These are phyloP conservation scores for Leucophenga montana DNA, from an alignment of 2,888 invertebrate genomes.

Conservation along the genomic window DNA sequence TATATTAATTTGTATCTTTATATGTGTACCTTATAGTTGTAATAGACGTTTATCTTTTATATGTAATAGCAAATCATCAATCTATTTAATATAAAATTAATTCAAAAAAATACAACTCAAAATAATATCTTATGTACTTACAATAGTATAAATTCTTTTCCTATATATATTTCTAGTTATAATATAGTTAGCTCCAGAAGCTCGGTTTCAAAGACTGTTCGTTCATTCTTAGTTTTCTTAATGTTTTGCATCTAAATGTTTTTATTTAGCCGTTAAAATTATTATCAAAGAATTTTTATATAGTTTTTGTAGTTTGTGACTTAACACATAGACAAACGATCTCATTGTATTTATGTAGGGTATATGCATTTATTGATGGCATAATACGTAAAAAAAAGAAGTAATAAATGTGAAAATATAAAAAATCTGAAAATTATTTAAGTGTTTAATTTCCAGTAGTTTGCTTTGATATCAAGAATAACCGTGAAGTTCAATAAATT, in stretches of 20 bases:
- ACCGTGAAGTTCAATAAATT: background rate
- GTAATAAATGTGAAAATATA: background rate
- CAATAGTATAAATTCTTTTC: background rate
- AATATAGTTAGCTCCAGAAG: background rate
- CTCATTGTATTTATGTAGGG: conserved; percentile 49
- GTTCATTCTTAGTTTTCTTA: conserved; percentile 36
- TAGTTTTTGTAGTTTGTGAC: conserved; percentile 41
- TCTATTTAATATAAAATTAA: too few species aligned
- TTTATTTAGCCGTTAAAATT: conserved; percentile 9
- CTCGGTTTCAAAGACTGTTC: conserved; percentile 34
- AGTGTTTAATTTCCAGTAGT: background rate
- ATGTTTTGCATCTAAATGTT: conserved; percentile 27
- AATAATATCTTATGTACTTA: too few species aligned
- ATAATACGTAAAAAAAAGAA: background rate
- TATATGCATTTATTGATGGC: conserved; percentile 26
- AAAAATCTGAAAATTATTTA: background rate
- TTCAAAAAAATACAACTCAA: background rate
- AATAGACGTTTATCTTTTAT: conserved; percentile 19
- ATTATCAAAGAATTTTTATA: conserved; percentile 24
- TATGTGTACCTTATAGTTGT: conserved; percentile 61
- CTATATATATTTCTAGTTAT: background rate
- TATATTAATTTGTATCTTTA: conserved; percentile 27
- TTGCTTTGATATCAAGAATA: too few species aligned
- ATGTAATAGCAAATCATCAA: background rate
- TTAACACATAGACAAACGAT: conserved; percentile 55